Base-by-base conservation (phyloP, 1,140 invertebrate species). In the Odontomachus brunneus region DNA sequence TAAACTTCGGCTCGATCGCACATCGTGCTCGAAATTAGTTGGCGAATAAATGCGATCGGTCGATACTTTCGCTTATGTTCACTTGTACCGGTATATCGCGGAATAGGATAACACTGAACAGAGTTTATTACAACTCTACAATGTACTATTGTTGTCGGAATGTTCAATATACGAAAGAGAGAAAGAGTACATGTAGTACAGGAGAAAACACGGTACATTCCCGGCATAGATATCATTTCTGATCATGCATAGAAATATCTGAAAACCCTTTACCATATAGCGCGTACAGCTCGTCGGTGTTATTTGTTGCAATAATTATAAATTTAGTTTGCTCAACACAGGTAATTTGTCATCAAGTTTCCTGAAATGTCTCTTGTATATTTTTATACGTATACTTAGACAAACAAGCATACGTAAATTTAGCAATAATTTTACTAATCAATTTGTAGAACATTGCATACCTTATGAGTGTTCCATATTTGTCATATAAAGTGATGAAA, bases 1-100 rank as follows among this genome's bases (percentile, higher is more conserved):
- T 80, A 80, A 80, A 80, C 75, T 71, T 48, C 63, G 33, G 29
- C 65, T 59, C 65, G 33, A 80, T 71, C 4, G 74, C 67, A 44
- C 22, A n/a, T 48, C 26, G 33, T 19, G 65, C 14, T 57, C n/a
- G 51, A 80, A 80, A 80, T 80, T 80, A 71, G 75, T 71, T 22
- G 51, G 11, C 9, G 66, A 65, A 71, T 80, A 80, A 80, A 71
- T 69, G 75, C 33, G 22, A 71, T 80, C 33, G 75, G 22, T 80
- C 75, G 75, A 80, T 80, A 80, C 65, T 71, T 80, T 80, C 14
- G 65, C 22, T 80, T 48, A 44, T 5, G 59, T 57, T 33, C 38
- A 11, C 9, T 44, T 57, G 22, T 24, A 2, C 33, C 75, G 63
- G 26, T 17, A 44, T 71, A 72, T 81, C 44, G 51, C 14, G 29